phyloP scores from a whole-genome alignment of 1,140 invertebrate species.

The Pachypeltis micranthus region DNA sequence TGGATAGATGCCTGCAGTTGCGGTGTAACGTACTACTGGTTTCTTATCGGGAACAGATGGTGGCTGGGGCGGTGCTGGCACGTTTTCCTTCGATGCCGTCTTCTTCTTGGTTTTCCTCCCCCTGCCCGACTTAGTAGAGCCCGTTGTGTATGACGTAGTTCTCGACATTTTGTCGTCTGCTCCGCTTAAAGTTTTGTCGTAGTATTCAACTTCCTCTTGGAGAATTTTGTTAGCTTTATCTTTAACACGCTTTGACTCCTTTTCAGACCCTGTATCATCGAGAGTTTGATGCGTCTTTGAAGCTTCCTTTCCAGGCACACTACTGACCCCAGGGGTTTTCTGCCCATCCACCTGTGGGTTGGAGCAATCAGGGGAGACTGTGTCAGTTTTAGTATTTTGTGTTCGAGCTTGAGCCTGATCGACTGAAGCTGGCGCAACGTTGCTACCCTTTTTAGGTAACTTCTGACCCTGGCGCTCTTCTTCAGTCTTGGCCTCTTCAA shows the following conservation, averaged over 20 bases:
- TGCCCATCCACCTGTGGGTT: background rate
- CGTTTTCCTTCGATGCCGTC: no score
- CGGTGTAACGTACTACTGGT: background rate
- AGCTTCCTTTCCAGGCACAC: no score
- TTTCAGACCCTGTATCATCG: background rate
- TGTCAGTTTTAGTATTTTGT: background rate
- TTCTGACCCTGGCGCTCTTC: background rate
- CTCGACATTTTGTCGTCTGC: background rate
- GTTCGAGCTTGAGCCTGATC: no score
- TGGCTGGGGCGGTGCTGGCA: no score
- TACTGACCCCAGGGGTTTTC: no score
- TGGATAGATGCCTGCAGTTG: constrained; percentile 23
- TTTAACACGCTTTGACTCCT: background rate
- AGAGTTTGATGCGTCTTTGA: no score
- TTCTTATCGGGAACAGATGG: background rate
- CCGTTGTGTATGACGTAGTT: background rate
- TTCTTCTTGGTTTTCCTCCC: background rate
- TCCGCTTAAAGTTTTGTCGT: background rate
- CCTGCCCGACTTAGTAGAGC: background rate
- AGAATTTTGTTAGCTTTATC: constrained; percentile 2
- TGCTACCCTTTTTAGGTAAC: background rate
- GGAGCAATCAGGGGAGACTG: background rate
- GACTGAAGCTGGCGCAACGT: background rate
- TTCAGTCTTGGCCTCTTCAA: background rate
- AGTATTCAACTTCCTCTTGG: background rate